These are phyloP conservation scores for Cherax quadricarinatus DNA, from an alignment of 1,140 invertebrate species.

Conservation along the genomic window DNA sequence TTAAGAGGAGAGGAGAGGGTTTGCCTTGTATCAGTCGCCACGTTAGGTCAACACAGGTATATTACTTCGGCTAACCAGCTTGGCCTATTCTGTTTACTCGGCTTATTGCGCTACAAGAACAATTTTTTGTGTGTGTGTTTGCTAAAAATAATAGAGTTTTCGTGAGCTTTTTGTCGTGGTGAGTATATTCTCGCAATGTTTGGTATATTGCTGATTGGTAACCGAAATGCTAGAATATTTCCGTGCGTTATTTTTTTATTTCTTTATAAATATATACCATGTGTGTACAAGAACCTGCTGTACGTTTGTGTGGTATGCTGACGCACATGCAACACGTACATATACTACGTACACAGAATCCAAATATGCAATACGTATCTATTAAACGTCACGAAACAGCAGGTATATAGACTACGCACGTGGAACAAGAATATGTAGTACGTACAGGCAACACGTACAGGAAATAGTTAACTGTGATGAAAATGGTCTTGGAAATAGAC, in stretches of 20 bases:
- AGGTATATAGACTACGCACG: too few relatives aligned
- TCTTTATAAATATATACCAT: not conserved
- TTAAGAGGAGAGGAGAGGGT: not conserved
- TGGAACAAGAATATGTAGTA: too few relatives aligned
- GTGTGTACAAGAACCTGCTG: not conserved
- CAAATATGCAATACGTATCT: too few relatives aligned
- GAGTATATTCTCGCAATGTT: not conserved
- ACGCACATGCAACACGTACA: too few relatives aligned
- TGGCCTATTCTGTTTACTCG: not conserved
- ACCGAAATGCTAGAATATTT: not conserved
- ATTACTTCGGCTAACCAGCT: not conserved
- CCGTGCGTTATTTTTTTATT: not conserved
- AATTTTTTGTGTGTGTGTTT: not conserved
- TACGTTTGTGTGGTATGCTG: not conserved
- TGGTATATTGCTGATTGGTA: not conserved
- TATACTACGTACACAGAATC: too few relatives aligned
- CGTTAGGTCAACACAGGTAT: not conserved
- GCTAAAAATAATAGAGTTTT: too few relatives aligned
- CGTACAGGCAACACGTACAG: too few relatives aligned
- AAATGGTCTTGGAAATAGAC: too few relatives aligned
- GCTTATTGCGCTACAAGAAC: not conserved
- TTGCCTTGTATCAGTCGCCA: not conserved
- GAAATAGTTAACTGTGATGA: too few relatives aligned
- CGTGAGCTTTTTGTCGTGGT: not conserved
- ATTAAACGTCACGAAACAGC: too few relatives aligned